Evolutionary conservation across 1,140 invertebrate genomes (phyloP), one percentile per base, ranked within the genome.

Genomic region (Bicyclus anynana): DNA sequence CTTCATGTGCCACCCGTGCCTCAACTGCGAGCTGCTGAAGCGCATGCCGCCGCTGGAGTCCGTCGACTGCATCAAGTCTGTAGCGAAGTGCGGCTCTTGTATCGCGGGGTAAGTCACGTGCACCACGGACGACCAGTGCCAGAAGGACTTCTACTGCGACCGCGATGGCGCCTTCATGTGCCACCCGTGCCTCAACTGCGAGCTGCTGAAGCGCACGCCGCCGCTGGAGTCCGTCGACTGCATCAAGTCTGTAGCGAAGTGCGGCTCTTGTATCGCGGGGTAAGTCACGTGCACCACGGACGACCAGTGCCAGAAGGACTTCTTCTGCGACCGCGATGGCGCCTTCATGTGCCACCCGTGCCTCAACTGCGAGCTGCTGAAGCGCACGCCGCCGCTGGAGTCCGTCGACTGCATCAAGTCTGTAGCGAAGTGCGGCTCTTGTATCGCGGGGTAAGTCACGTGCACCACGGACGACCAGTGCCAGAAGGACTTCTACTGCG

Each of bases 251-350:
- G 62, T 85, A 0, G 27, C 60, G 2, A 63, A 74, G 1, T 85
- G 82, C 51, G 82, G 82, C 33, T 40, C 57, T 2, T 85, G 82
- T 56, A 55, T 75, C 5, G 61, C 73, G 49, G 72, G 73, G 82
- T 85, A 53, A 74, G 73, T 62, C n/a, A 40, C 51, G 0, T 86
- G 83, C 51, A 29, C 38, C 2, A 59, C 58, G 6, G 64, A 74
- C 7, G 53, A 46, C 5, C 68, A 79, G 2, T 86, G 83, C 52
- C 20, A 55, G 21, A 59, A 20, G 0, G 76, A 65, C 0, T 68
- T 62, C 47, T 86, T 77, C 55, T 86, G 83, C 62, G 74, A 74
- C 5, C 27, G 9, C 7, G 63, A 66, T 1, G 23, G 46, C 1
- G 26, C 49, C 1, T 53, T 64, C n/a, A 50, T 59, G n/a, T 86